Base-by-base conservation (phyloP, 1,140 invertebrate species). In the Scylla paramamosain region DNA sequence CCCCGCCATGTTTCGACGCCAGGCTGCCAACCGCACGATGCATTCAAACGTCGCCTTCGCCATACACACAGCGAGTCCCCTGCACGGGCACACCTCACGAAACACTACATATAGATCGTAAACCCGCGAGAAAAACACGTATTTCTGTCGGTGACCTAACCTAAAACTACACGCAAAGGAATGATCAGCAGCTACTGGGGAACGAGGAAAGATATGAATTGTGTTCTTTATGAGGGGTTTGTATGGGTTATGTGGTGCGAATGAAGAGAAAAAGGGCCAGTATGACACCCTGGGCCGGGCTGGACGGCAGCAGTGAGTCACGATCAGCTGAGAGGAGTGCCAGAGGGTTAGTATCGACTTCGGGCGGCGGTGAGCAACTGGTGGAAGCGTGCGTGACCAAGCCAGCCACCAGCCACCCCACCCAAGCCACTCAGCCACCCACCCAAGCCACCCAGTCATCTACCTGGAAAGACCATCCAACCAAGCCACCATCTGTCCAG, bases 11-110 rank as follows among this genome's bases (percentile, higher is more conserved):
- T 93, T 93, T 87, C 92, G 29, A 39, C 82, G 52, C 45, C 39
- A 29, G 10, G 39, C 83, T 93, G 92, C 92, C 92, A 93, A 77
- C 92, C 92, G 92, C 83, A 93, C 92, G 92, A 93, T 31, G 25
- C 45, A 52, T 77, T n/a, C 25, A 77, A 25, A 77, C 67, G n/a
- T 77, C 67, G n/a, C 67, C 67, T 77, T 77, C 25, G n/a, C 67
- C n/a, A 77, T 2, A n/a, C 20, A 77, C n/a, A n/a, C 67, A 25
- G 20, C 8, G 6, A n/a, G 16, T 20, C 67, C 1, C n/a, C 16
- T 0, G 6, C 1, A n/a, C 0, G 67, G 20, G 20, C 6, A 77
- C 52, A 77, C 16, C 67, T 0, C 0, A 77, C 25, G 20, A 1
- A 77, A 25, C n/a, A 25, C 67, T 77, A 7, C 6, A n/a, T n/a